These are phyloP conservation scores for Adrianichthys oophorus DNA, from an alignment of 2,797 vertebrate species.

Conservation along the genomic window DNA sequence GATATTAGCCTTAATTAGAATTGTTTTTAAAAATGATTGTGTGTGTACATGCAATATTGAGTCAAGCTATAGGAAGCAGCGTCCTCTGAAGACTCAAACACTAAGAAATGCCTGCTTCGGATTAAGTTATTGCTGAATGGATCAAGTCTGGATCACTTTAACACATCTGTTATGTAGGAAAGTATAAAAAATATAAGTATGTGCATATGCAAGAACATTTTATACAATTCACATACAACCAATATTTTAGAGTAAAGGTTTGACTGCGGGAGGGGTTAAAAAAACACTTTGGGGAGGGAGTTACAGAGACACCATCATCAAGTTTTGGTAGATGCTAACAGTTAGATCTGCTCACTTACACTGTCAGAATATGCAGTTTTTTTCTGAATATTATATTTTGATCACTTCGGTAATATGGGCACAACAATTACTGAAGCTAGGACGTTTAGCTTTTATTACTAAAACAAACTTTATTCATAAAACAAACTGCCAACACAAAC, in stretches of 20 bases:
- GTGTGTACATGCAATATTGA: constrained; percentile 49
- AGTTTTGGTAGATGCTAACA: constrained; percentile 16
- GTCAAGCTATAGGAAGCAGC: constrained; percentile 22
- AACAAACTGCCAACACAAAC: too few species aligned
- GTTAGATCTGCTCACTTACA: constrained; percentile 17
- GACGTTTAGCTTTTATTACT: constrained; percentile 16
- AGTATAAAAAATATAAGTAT: constrained; percentile 34
- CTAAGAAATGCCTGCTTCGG: constrained; percentile 35
- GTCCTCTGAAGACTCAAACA: constrained; percentile 23
- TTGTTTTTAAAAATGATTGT: not conserved
- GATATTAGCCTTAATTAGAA: constrained; percentile 36
- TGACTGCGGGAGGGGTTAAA: constrained; percentile 16
- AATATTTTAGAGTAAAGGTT: constrained; percentile 36
- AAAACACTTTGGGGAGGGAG: constrained; percentile 29
- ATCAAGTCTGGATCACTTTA: constrained; percentile 25
- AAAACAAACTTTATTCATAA: too few species aligned
- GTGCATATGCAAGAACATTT: constrained; percentile 39
- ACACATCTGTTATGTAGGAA: constrained; percentile 32
- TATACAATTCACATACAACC: constrained; percentile 49
- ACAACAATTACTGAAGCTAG: constrained; percentile 32
- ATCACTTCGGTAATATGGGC: constrained; percentile 15
- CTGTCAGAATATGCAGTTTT: constrained; percentile 35
- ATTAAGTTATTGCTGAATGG: constrained; percentile 61
- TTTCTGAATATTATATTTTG: constrained; percentile 31
- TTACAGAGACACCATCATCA: constrained; percentile 15